These are phyloP conservation scores for Alviniconcha marisindica DNA, from an alignment of 1,140 invertebrate genomes.

Conservation along the genomic window DNA sequence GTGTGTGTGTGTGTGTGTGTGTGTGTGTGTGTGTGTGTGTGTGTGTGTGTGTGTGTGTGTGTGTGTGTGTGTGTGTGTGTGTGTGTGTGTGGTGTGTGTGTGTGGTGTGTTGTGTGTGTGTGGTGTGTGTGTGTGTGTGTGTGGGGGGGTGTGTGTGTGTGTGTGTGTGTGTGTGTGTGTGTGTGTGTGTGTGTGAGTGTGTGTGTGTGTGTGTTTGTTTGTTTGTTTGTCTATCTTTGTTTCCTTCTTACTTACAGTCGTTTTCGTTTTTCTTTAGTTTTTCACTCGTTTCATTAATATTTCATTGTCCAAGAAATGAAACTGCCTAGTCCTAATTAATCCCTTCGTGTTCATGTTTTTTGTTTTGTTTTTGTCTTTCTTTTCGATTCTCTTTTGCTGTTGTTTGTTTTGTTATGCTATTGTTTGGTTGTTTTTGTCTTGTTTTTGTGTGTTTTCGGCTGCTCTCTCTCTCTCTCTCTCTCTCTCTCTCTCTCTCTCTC, in stretches of 20 bases:
- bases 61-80: background rate
- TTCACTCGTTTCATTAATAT: no score
- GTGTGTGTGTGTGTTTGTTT: conserved; percentile 8
- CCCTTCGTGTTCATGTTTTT: background rate
- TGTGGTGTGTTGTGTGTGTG: no score
- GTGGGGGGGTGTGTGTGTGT: background rate
- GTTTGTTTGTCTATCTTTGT: background rate
- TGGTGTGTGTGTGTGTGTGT: background rate
- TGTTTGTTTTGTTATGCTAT: no score
- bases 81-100: background rate
- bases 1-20: background rate
- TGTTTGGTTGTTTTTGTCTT: background rate
- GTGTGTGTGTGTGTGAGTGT: background rate
- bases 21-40: background rate
- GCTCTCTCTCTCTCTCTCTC: background rate
- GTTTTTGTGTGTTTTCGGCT: background rate
- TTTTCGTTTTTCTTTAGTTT: no score
- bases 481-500: conserved; percentile 21
- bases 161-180: background rate
- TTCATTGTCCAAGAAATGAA: no score
- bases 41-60: conserved; percentile 19
- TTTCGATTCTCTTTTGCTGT: background rate
- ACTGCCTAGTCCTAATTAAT: no score
- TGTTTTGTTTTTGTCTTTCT: background rate
- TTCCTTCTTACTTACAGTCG: no score